phyloP scores from a whole-genome alignment of 2,113 vertebrate genomes.

The Phrynosoma blainvillii region DNA sequence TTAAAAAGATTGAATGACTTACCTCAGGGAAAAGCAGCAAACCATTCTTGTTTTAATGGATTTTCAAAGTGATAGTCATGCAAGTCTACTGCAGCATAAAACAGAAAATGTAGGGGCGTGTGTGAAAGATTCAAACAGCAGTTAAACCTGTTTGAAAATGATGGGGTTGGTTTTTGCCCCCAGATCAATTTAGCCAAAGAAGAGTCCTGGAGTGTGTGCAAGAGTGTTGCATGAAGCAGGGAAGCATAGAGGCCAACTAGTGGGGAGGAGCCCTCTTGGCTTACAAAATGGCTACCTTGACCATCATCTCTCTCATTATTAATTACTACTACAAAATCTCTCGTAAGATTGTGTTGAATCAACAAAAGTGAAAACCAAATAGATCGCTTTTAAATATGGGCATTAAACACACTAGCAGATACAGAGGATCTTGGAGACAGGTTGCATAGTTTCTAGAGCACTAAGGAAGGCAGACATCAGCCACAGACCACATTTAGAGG shows the following conservation, averaged over 20 bases:
- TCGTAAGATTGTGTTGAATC: not conserved
- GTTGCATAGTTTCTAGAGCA: not conserved
- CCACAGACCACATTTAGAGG: conserved; percentile 22
- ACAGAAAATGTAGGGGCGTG: no score
- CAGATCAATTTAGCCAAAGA: not conserved
- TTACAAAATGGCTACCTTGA: not conserved
- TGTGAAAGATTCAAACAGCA: no score
- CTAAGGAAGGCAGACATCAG: not conserved
- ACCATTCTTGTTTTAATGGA: no score
- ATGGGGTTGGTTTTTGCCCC: no score
- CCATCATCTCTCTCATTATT: not conserved
- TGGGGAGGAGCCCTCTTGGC: not conserved
- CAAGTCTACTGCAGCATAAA: no score
- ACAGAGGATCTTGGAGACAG: not conserved
- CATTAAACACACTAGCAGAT: not conserved
- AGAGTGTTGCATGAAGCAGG: not conserved
- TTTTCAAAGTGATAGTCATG: no score
- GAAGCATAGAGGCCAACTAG: not conserved
- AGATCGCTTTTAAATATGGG: not conserved
- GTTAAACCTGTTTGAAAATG: no score
- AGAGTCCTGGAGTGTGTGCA: not conserved
- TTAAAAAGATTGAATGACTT: not conserved
- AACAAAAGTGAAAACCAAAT: not conserved
- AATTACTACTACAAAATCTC: rapidly evolving
- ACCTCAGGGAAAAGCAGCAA: no score